Conservation (phyloP, 2,888 invertebrate genomes). For the Agrochola lota region DNA sequence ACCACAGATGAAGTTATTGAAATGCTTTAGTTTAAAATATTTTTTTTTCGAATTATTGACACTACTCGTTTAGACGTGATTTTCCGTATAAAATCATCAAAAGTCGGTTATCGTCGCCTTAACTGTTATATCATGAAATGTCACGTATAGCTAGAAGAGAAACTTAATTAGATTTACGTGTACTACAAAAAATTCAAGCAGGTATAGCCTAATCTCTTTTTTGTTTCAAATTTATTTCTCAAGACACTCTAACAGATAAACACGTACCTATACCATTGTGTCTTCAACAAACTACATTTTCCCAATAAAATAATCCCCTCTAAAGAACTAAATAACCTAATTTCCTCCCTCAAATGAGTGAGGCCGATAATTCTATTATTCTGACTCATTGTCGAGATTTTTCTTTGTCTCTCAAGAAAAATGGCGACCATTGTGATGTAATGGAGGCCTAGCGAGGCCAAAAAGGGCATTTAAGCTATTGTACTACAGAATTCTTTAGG, state of each 20-base stretch:
- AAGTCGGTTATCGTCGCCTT: too few species aligned
- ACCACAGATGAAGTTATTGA: too few species aligned
- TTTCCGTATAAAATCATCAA: too few species aligned
- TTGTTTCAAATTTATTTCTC: background rate
- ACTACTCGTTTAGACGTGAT: too few species aligned
- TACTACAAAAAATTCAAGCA: background rate
- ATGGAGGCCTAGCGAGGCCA: conserved; percentile 68
- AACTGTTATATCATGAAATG: too few species aligned
- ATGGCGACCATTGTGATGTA: conserved; percentile 70
- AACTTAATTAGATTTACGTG: background rate
- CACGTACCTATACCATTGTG: background rate
- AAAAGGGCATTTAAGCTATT: conserved; percentile 66
- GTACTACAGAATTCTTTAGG: conserved; percentile 63
- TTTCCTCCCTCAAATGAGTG: conserved; percentile 64
- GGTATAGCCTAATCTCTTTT: background rate
- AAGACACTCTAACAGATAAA: background rate
- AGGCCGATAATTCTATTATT: conserved; percentile 72
- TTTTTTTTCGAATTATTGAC: too few species aligned
- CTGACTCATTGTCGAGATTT: conserved; percentile 69
- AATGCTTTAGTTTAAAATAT: too few species aligned
- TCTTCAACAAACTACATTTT: conserved; percentile 12
- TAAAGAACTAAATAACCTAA: conserved; percentile 57
- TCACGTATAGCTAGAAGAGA: background rate
- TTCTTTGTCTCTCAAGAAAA: conserved; percentile 75
- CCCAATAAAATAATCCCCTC: conserved; percentile 30